phyloP scores from a whole-genome alignment of 2,888 invertebrate genomes.

The Amphiduros pacificus region DNA sequence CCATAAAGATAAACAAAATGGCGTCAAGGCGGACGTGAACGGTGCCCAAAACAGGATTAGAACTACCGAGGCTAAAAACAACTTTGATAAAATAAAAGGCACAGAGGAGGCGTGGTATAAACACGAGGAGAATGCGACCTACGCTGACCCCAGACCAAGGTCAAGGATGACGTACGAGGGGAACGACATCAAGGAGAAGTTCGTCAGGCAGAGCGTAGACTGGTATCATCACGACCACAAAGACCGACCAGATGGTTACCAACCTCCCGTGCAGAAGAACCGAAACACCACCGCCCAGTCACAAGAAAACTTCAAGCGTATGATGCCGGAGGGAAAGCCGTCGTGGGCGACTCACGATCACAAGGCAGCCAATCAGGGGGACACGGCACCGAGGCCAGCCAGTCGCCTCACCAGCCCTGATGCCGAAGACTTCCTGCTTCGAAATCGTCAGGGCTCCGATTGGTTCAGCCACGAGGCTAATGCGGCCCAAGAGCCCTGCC shows the following conservation, averaged over 20 bases:
- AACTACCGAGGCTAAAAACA: constrained; percentile 19
- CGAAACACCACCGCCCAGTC: constrained; percentile 10
- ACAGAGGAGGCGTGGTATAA: constrained; percentile 32
- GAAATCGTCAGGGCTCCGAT: too few species aligned
- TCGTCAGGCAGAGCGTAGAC: constrained; percentile 12
- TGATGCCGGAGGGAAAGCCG: constrained; percentile 17
- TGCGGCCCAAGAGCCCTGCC: not conserved
- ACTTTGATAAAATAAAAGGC: constrained; percentile 24
- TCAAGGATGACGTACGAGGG: constrained; percentile 6
- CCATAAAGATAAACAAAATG: constrained; percentile 15
- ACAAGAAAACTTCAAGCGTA: not conserved
- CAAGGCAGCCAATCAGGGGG: not conserved
- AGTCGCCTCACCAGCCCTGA: constrained; percentile 17
- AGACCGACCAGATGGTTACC: not conserved
- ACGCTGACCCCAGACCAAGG: constrained; percentile 22
- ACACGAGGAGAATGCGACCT: constrained; percentile 29
- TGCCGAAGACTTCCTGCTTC: too few species aligned
- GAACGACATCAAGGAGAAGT: constrained; percentile 20
- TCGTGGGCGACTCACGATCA: constrained; percentile 17
- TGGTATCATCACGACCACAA: constrained; percentile 33
- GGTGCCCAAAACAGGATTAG: too few species aligned
- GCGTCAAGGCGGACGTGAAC: not conserved
- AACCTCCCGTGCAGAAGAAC: constrained; percentile 8
- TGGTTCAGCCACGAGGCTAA: constrained; percentile 30
- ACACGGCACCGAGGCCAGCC: not conserved